phyloP scores from a whole-genome alignment of 2,797 vertebrate genomes.

The Typhlichthys subterraneus region DNA sequence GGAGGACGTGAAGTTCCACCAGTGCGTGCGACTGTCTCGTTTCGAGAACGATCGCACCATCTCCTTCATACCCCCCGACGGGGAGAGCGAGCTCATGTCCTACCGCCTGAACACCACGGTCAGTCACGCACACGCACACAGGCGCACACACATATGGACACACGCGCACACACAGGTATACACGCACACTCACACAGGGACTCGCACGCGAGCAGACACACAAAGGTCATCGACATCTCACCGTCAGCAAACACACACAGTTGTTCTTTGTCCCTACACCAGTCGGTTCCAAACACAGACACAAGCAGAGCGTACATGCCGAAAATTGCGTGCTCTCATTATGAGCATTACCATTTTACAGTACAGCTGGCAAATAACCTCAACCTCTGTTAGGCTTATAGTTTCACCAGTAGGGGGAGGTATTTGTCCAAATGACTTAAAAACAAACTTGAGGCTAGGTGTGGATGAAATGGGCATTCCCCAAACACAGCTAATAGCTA shows the following conservation, averaged over 20 bases:
- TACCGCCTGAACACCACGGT: conserved; percentile 84
- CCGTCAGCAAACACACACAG: not conserved
- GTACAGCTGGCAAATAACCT: no score
- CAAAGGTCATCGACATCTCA: conserved; percentile 6
- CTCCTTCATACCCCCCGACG: conserved; percentile 85
- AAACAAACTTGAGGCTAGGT: no score
- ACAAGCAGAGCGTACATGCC: not conserved
- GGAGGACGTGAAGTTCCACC: conserved; percentile 86
- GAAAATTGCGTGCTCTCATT: not conserved
- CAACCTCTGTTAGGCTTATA: no score
- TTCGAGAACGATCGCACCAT: conserved; percentile 86
- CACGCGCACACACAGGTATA: not conserved
- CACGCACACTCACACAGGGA: conserved; percentile 7
- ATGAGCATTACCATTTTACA: no score
- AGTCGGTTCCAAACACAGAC: not conserved
- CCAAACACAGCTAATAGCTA: no score
- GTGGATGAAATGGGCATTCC: no score
- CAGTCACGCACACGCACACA: conserved; percentile 37
- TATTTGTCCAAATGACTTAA: no score
- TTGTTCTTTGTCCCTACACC: not conserved
- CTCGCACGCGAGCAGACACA: not conserved
- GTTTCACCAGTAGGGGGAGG: no score
- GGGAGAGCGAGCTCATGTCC: conserved; percentile 85
- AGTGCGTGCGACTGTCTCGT: conserved; percentile 84
- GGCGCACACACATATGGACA: not conserved